Conservation (phyloP, 2,888 invertebrate species). For the Orchesella flavescens region DNA sequence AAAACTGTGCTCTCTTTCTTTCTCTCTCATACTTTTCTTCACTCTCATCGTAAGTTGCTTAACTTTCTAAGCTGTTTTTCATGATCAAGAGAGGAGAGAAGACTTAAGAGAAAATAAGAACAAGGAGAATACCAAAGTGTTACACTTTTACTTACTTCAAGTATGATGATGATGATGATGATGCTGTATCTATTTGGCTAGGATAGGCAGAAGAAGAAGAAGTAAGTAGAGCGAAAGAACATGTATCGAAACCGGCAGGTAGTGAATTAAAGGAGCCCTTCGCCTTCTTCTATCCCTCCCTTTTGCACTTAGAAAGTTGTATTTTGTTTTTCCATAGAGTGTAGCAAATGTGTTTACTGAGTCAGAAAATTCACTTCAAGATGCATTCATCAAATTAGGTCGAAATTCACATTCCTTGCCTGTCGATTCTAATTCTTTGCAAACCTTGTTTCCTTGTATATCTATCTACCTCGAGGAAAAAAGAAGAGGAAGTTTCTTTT, state of each 20-base stretch:
- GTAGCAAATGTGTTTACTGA: conserved; percentile 44
- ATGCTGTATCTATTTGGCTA: no score
- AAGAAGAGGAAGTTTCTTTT: conserved; percentile 8
- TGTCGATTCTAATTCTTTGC: conserved; percentile 27
- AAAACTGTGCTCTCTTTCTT: neutral
- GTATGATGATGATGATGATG: no score
- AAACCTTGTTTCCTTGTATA: neutral
- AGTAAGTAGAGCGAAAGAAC: conserved; percentile 56
- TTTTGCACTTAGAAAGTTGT: conserved; percentile 5
- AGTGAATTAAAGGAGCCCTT: conserved; percentile 52
- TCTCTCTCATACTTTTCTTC: neutral
- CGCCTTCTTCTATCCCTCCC: neutral
- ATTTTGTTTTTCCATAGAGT: conserved; percentile 49
- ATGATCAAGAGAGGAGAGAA: conserved; percentile 19
- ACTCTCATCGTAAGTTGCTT: conserved; percentile 12
- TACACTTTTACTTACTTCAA: neutral
- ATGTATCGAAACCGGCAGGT: conserved; percentile 56
- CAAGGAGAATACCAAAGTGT: conserved; percentile 9
- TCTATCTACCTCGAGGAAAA: no score
- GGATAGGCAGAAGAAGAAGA: neutral
- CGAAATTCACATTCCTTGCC: conserved; percentile 51
- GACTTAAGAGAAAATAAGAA: conserved; percentile 12
- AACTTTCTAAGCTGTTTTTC: conserved; percentile 37
- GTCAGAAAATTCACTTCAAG: conserved; percentile 56
- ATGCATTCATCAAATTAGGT: conserved; percentile 62